Conservation (phyloP, 2,113 vertebrate genomes). For the Saguinus imperator region DNA sequence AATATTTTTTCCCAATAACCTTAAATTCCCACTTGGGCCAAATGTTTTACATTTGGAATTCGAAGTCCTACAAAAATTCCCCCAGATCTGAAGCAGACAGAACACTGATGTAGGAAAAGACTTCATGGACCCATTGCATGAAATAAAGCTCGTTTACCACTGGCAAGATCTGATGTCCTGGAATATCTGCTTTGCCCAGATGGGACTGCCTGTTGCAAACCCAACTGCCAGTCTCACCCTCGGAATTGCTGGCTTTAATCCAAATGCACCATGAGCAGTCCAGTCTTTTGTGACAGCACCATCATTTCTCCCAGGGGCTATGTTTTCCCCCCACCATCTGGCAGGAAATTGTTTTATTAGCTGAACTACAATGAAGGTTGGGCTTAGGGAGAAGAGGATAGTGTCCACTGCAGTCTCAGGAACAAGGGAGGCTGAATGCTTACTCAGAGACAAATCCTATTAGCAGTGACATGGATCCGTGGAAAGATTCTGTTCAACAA, state of each 20-base stretch:
- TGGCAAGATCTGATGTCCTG: fast-evolving
- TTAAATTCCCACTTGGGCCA: not conserved
- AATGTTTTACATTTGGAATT: not conserved
- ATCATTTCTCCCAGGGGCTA: not conserved
- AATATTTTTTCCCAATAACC: not conserved
- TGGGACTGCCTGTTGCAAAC: not conserved
- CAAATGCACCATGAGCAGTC: not conserved
- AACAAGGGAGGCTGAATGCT: not conserved
- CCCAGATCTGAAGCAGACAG: not conserved
- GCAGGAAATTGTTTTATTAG: conserved; percentile 26
- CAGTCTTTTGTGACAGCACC: not conserved
- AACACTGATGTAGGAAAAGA: not conserved
- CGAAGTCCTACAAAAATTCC: not conserved
- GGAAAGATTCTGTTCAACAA: not conserved
- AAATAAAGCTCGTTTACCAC: no score
- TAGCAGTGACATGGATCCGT: not conserved
- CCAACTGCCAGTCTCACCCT: not conserved
- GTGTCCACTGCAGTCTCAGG: not conserved
- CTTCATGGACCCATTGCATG: fast-evolving
- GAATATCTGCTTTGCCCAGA: not conserved
- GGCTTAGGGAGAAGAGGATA: not conserved
- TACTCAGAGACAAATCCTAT: conserved; percentile 56
- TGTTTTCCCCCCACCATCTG: not conserved
- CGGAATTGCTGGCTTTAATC: not conserved
- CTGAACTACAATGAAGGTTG: not conserved